These are phyloP conservation scores for Drosophila paranaensis DNA, from an alignment of 2,888 invertebrate species.

Conservation along the genomic window DNA sequence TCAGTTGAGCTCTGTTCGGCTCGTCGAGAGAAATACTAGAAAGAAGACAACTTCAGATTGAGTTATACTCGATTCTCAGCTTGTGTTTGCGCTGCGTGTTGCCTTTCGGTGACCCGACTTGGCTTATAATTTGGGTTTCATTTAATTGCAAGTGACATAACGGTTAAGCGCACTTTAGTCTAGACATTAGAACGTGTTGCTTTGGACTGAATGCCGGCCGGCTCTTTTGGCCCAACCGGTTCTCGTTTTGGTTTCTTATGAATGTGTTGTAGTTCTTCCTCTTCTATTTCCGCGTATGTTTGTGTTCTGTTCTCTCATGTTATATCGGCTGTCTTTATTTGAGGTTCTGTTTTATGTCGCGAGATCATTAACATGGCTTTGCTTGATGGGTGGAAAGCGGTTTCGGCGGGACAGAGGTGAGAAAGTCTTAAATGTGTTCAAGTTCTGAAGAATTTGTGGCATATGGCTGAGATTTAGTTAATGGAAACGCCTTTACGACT, in stretches of 20 bases:
- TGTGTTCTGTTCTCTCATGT: constrained; percentile 38
- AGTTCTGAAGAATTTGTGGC: constrained; percentile 61
- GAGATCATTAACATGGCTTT: constrained; percentile 45
- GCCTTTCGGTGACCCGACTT: constrained; percentile 10
- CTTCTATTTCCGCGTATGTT: constrained; percentile 17
- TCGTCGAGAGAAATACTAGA: not conserved
- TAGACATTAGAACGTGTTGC: constrained; percentile 53
- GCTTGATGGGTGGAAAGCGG: not conserved
- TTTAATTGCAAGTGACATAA: constrained; percentile 69
- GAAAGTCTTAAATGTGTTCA: constrained; percentile 54
- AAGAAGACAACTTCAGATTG: not conserved
- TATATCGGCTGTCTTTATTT: constrained; percentile 42
- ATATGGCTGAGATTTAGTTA: constrained; percentile 45
- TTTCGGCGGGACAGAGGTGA: not conserved
- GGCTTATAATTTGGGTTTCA: constrained; percentile 43
- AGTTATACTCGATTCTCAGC: constrained; percentile 20
- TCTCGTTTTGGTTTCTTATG: constrained; percentile 44
- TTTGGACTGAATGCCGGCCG: constrained; percentile 69
- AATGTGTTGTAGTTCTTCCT: constrained; percentile 46
- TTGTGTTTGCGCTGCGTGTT: constrained; percentile 46
- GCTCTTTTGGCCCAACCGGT: constrained; percentile 67
- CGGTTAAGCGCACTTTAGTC: constrained; percentile 71
- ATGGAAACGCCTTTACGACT: constrained; percentile 63
- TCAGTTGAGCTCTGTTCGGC: not conserved
- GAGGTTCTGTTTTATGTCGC: constrained; percentile 53